Evolutionary conservation across 2,888 invertebrate genomes (phyloP), one percentile per base, ranked within the genome.

Genomic region (Caenorhabditis angaria): DNA sequence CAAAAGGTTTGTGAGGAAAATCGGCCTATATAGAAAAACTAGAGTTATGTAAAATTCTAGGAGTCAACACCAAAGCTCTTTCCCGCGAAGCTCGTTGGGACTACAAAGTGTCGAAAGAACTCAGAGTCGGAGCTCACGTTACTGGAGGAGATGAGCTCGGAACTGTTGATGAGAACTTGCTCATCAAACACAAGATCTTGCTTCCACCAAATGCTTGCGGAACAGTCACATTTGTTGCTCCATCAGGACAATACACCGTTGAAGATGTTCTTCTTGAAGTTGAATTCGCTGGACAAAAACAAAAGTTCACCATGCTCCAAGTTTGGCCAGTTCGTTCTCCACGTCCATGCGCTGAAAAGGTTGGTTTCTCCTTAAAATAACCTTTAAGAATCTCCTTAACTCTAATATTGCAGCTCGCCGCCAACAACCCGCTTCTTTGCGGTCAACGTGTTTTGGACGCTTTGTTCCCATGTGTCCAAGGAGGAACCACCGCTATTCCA

Each of bases 401-500:
- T 24, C n/a, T 5, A 5, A 20, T 28, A 3, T 63, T 67, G 56
- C 51, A 67, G 90, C 91, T 97, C 83, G 97, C 97, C 68, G 97
- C 97, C 87, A 99, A 99, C 91, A 93, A 96, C 89, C 99, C 99
- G 57, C 91, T 99, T 87, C 91, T 99, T 77, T 97, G 97, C 83
- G 99, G 99, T 0, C 99, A 99, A 90, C 92, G 99, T 76, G 97
- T 99, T 60, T 91, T 99, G 74, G 99, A 99, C 90, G 94, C 97
- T 0, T 91, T 99, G 57, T 99, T 99, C 91, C 99, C 99, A 92
- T 95, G 89, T 90, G 92, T 88, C 32, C 87, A 86, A 76, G 87
- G 87, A 71, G 87, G 87, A 75, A 87, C 87, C 75, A 87, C 87
- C 57, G 87, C 87, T 58, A 87, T 87, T 67, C 87, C 87, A 60